Conservation (phyloP, 2,797 vertebrate species). For the Mormyrus proboscirostris region DNA sequence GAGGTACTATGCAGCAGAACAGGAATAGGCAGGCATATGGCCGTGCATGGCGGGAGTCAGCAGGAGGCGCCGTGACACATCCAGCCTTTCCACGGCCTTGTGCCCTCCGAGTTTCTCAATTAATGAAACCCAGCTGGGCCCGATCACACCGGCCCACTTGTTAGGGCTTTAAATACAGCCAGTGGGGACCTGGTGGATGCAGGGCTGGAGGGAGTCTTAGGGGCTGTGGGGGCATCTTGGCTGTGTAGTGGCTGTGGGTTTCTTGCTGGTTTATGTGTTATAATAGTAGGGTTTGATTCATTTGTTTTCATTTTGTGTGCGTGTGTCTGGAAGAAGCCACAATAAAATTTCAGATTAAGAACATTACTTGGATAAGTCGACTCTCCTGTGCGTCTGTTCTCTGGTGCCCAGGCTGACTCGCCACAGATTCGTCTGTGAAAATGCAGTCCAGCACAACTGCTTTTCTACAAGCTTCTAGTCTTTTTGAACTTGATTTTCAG, state of each 20-base stretch:
- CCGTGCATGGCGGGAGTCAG: not conserved
- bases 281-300: not conserved
- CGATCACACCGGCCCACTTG: not conserved
- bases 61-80: not conserved
- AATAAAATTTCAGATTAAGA: not conserved
- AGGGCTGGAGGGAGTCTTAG: not conserved
- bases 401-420: not conserved
- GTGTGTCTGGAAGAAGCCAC: not conserved
- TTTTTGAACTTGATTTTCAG: not conserved
- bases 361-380: not conserved
- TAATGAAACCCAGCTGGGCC: constrained; percentile 4
- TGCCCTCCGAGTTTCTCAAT: not conserved
- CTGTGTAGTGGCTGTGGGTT: not conserved
- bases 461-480: not conserved
- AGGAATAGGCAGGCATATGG: not conserved
- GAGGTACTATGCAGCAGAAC: constrained; percentile 17
- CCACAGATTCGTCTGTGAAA: not conserved
- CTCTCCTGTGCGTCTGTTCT: not conserved
- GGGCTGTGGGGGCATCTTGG: not conserved
- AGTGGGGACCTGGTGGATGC: not conserved
- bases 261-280: not conserved
- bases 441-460: not conserved
- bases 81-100: not conserved
- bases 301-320: not conserved
- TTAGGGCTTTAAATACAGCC: not conserved